Percentiles rank a stretch among this genome's conserved stretches.
phyloP scores from a whole-genome alignment of 1,140 invertebrate species.

The Bombus sylvicola region DNA sequence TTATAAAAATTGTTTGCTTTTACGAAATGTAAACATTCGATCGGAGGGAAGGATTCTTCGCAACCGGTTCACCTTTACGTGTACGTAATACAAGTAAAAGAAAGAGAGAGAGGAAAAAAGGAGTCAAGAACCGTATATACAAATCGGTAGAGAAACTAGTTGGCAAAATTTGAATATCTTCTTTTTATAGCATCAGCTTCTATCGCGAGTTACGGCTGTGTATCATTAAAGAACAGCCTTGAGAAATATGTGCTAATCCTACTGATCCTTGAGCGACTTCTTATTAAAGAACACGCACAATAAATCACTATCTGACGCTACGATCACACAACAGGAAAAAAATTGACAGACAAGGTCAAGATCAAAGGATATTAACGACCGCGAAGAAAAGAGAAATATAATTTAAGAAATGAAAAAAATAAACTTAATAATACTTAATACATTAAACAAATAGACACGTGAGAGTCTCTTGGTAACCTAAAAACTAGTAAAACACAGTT shows the following conservation, averaged over 20 bases:
- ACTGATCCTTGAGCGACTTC: neutral
- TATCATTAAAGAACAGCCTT: conserved; percentile 28
- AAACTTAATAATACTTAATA: neutral
- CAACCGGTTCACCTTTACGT: conserved; percentile 44
- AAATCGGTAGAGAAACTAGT: conserved; percentile 35
- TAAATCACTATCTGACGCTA: neutral
- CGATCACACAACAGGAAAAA: neutral
- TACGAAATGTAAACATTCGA: neutral
- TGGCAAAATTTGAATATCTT: conserved; percentile 55
- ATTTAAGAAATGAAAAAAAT: neutral
- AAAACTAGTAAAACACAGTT: neutral
- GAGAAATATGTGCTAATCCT: conserved; percentile 24
- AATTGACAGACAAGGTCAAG: neutral
- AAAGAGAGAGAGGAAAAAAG: neutral
- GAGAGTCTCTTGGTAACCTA: neutral
- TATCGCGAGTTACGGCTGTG: neutral
- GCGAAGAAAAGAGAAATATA: neutral
- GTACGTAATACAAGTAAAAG: neutral
- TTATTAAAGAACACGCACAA: neutral
- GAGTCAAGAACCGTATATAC: neutral
- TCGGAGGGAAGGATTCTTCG: neutral
- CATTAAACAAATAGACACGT: neutral
- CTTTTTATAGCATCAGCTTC: conserved; percentile 29
- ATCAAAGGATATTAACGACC: neutral
- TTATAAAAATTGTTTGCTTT: neutral